These are phyloP conservation scores for Scaptomyza caliginosa DNA, from an alignment of 2,888 invertebrate species.

Conservation along the genomic window DNA sequence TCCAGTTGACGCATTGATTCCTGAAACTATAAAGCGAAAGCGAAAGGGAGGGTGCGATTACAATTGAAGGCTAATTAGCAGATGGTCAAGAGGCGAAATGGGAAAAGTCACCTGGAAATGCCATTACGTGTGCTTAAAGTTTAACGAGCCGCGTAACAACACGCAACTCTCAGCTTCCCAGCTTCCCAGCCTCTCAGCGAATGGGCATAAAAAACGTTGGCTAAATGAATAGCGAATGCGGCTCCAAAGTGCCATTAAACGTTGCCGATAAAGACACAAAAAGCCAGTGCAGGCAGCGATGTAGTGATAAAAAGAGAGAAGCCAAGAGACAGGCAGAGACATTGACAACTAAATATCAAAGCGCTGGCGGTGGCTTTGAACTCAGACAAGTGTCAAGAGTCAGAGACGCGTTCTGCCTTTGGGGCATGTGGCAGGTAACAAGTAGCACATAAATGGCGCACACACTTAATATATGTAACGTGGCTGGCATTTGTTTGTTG, in stretches of 20 bases:
- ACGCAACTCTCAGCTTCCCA: slow-evolving; percentile 31
- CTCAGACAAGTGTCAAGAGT: slow-evolving; percentile 19
- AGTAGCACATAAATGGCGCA: slow-evolving; percentile 71
- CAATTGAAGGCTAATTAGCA: slow-evolving; percentile 58
- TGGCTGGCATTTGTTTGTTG: slow-evolving; percentile 22
- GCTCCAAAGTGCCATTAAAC: slow-evolving; percentile 44
- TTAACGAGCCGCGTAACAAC: slow-evolving; percentile 34
- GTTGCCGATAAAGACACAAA: slow-evolving; percentile 21
- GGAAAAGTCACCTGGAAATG: slow-evolving; percentile 21
- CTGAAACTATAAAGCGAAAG: slow-evolving; percentile 46
- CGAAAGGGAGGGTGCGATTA: slow-evolving; percentile 1
- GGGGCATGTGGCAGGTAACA: slow-evolving; percentile 63
- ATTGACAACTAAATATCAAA: slow-evolving; percentile 52
- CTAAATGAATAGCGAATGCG: slow-evolving; percentile 51
- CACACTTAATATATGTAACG: slow-evolving; percentile 55
- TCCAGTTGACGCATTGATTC: slow-evolving; percentile 67
- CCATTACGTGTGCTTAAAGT: slow-evolving; percentile 21
- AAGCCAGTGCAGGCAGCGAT: background rate
- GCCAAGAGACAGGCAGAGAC: too few species aligned
- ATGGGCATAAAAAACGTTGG: slow-evolving; percentile 36
- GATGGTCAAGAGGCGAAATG: background rate
- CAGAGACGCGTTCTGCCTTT: slow-evolving; percentile 7
- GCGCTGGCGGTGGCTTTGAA: slow-evolving; percentile 35
- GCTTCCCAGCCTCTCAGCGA: background rate
- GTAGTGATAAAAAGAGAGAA: background rate